phyloP scores from a whole-genome alignment of 2,797 vertebrate genomes.

The Galagoides demidoff region DNA sequence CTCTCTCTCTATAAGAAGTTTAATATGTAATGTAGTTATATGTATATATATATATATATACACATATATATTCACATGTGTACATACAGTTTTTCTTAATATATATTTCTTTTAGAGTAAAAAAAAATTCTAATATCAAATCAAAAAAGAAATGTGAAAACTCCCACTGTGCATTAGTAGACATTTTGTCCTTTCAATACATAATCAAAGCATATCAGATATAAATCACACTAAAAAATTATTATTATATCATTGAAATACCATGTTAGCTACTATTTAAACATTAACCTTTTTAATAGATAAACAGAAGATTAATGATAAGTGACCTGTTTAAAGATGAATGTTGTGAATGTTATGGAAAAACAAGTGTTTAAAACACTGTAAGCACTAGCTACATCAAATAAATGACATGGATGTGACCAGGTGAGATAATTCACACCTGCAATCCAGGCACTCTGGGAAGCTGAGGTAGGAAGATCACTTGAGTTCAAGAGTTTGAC shows the following conservation, averaged over 20 bases:
- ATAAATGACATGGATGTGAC: not conserved
- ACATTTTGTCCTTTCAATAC: not conserved
- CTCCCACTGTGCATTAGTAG: not conserved
- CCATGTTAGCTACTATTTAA: not conserved
- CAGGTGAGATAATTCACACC: too few species aligned
- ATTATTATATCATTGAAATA: not conserved
- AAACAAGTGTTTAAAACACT: not conserved
- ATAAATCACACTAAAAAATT: not conserved
- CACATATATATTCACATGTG: not conserved
- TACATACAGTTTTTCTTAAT: not conserved
- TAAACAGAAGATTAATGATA: not conserved
- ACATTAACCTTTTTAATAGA: not conserved
- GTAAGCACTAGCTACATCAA: not conserved
- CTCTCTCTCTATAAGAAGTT: not conserved
- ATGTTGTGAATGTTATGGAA: not conserved
- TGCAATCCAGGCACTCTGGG: too few species aligned
- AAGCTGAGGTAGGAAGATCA: too few species aligned
- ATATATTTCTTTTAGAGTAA: not conserved
- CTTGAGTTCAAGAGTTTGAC: too few species aligned
- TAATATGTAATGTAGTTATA: not conserved
- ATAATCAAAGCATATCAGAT: not conserved
- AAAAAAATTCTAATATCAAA: not conserved
- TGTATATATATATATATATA: not conserved
- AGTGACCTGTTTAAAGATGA: not conserved
- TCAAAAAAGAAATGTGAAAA: not conserved